Evolutionary conservation across 2,113 vertebrate genomes (phyloP).

Genomic region (Pipa parva): DNA sequence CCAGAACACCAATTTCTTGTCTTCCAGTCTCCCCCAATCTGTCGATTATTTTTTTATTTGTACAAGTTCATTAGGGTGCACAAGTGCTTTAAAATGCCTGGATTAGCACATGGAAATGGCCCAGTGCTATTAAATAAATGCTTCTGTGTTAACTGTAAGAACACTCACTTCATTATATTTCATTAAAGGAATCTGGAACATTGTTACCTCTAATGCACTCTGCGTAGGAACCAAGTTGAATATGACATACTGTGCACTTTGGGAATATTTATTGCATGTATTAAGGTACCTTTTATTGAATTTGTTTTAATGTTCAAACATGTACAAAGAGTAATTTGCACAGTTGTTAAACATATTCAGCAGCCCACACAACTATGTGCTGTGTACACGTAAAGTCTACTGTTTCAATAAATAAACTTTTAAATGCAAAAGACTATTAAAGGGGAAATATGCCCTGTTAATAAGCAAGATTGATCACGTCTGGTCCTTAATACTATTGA

Average conservation of each 20-base stretch:
- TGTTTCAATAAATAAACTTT: no score
- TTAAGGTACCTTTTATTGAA: not conserved
- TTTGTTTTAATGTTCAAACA: not conserved
- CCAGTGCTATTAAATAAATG: not conserved
- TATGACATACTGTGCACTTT: not conserved
- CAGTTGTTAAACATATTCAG: not conserved
- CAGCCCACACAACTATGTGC: not conserved
- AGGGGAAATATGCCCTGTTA: no score
- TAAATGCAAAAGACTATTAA: no score
- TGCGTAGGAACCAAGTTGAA: not conserved
- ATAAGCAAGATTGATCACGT: no score
- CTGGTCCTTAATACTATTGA: no score
- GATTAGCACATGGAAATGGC: no score
- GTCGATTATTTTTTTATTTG: no score
- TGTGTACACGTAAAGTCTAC: no score
- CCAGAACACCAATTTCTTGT: no score
- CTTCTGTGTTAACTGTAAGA: not conserved
- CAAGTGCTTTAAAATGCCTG: no score
- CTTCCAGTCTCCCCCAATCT: no score
- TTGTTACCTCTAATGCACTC: not conserved
- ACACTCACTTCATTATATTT: not conserved
- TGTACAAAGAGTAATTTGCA: not conserved
- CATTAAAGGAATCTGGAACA: not conserved
- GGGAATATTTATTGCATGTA: not conserved
- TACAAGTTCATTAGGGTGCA: no score